Evolutionary conservation across 2,113 vertebrate genomes (phyloP), one percentile per base, ranked within the genome.

Genomic region (Pelecanus crispus): DNA sequence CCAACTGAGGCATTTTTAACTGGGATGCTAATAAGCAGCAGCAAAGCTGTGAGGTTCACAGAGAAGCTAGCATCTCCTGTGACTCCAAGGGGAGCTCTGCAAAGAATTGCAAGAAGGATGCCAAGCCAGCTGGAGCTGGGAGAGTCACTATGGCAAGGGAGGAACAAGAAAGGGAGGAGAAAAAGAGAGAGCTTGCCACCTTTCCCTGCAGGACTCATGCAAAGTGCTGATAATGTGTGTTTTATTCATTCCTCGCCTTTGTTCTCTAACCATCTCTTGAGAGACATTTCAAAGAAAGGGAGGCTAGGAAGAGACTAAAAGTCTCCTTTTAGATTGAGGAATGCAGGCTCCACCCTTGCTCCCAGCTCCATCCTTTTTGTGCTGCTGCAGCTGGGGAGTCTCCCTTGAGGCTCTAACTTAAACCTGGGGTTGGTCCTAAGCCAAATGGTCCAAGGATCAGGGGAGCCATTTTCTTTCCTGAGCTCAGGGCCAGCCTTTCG

Each of bases 261-360:
- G 96, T 96, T 95, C 86, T 96, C 83, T 94, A 97, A 96, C 95
- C 96, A 96, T 97, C 92, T 96, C 88, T 88, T 91, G 92, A 96
- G 96, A 96, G 94, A 95, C 40, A n/a, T 96, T 97, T 97, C 96
- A 97, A 95, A 97, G 96, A 96, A 96, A 93, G 77, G 92, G 88
- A 96, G 96, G 68, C 3, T 19, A 95, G 92, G 92, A 97, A 95
- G 90, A 96, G 96, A 96, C 95, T 94, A 95, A 88, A 96, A 95
- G 96, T 96, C 96, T 96, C 94, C 95, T 94, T 96, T 97, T 81
- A 96, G 94, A 75, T 53, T 94, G 95, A 94, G 96, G 96, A 96
- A 96, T 96, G 96, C 91, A 95, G 86, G 77, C 95, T 95, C 97
- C 96, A 95, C 95, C 96, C 96, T 96, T 88, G 96, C 95, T 96